Conservation (phyloP, 2,888 invertebrate genomes). For the Luperina testacea region DNA sequence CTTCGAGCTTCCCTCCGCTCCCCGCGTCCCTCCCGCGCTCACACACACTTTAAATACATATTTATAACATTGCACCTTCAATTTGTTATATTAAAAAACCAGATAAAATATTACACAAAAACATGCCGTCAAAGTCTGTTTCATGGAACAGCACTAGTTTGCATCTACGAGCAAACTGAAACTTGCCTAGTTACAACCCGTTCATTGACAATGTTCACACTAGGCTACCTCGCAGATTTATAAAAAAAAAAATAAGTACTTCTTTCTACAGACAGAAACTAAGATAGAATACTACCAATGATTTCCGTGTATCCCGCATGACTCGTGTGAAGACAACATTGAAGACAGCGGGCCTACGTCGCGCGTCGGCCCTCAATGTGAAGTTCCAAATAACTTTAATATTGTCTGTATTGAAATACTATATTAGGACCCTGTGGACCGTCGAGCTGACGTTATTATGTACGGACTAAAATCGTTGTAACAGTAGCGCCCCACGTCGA, state of each 20-base stretch:
- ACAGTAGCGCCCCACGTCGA: slow-evolving; percentile 68
- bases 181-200: slow-evolving; percentile 71
- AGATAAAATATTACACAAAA: slow-evolving; percentile 82
- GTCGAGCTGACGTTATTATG: slow-evolving; percentile 76
- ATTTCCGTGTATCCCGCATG: slow-evolving; percentile 69
- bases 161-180: slow-evolving; percentile 69
- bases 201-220: slow-evolving; percentile 74
- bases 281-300: slow-evolving; percentile 60
- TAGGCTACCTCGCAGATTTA: slow-evolving; percentile 67
- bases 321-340: slow-evolving; percentile 64
- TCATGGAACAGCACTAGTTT: slow-evolving; percentile 72
- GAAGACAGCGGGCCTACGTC: slow-evolving; percentile 58
- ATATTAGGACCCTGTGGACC: slow-evolving; percentile 87
- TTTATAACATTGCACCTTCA: slow-evolving; percentile 89
- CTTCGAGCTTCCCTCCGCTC: slow-evolving; percentile 57
- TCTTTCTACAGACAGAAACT: slow-evolving; percentile 63
- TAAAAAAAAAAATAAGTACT: slow-evolving; percentile 76
- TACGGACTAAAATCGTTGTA: slow-evolving; percentile 86
- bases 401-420: slow-evolving; percentile 79
- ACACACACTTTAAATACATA: slow-evolving; percentile 76
- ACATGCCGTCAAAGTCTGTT: slow-evolving; percentile 79
- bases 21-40: slow-evolving; percentile 55
- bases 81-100: slow-evolving; percentile 81
- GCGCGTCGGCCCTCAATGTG: slow-evolving; percentile 52
- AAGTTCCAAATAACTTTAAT: slow-evolving; percentile 69